Percentiles rank a stretch among this genome's conserved stretches.
Evolutionary conservation across 2,797 vertebrate genomes (phyloP).

Genomic region (Anguilla pacifica): DNA sequence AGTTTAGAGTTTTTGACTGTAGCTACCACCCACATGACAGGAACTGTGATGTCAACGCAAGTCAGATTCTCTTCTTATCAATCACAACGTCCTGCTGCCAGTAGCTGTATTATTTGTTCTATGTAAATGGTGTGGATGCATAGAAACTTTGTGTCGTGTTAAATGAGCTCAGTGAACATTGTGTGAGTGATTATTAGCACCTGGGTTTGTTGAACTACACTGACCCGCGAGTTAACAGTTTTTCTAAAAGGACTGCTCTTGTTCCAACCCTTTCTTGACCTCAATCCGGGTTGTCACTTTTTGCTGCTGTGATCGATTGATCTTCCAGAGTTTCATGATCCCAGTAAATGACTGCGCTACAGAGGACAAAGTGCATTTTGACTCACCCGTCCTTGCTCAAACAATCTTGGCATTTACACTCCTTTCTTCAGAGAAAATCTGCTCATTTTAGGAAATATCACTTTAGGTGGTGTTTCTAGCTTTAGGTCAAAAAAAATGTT

Average conservation of each 20-base stretch:
- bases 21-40: neutral
- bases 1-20: neutral
- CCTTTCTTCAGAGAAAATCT: neutral
- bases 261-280: conserved; percentile 27
- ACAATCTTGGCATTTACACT: neutral
- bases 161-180: neutral
- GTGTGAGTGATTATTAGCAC: neutral
- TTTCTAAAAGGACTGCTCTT: neutral
- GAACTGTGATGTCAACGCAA: no score
- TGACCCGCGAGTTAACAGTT: neutral
- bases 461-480: neutral
- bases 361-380: neutral
- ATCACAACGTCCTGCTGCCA: neutral
- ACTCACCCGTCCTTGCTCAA: neutral
- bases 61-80: neutral
- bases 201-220: neutral
- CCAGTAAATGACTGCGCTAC: conserved; percentile 31
- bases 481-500: neutral
- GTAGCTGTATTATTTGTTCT: neutral
- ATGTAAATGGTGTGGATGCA: neutral
- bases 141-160: neutral
- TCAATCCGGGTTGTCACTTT: conserved; percentile 33
- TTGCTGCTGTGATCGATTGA: conserved; percentile 31
- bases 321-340: conserved; percentile 36
- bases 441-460: neutral